phyloP scores from a whole-genome alignment of 2,797 vertebrate species.

The Manis crassicaudata region DNA sequence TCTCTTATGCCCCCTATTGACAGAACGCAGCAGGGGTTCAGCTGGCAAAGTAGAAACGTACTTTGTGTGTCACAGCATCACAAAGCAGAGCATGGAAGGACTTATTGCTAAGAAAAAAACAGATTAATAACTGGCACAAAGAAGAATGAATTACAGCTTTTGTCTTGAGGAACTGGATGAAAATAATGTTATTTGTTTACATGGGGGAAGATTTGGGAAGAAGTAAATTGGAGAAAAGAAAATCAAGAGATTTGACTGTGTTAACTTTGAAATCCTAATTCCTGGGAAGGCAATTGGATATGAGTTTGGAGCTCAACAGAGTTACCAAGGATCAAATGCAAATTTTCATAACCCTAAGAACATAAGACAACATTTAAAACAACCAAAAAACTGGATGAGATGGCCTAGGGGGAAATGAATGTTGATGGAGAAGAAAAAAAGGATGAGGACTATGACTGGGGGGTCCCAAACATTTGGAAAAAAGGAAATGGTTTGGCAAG shows the following conservation, averaged over 20 bases:
- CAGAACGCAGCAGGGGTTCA: background rate
- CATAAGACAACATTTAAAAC: background rate
- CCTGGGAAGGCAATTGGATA: background rate
- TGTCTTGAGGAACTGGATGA: background rate
- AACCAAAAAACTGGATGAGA: background rate
- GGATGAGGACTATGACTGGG: background rate
- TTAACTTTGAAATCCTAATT: background rate
- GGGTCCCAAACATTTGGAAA: background rate
- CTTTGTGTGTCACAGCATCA: background rate
- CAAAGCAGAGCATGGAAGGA: background rate
- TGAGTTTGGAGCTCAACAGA: background rate
- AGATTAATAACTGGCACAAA: background rate
- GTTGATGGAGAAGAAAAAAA: background rate
- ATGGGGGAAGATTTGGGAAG: background rate
- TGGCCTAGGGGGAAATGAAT: background rate
- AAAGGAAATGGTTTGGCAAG: background rate
- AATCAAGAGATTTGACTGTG: constrained; percentile 19
- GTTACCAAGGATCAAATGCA: background rate
- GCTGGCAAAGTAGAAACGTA: background rate
- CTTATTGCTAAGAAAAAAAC: background rate
- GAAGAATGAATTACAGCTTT: background rate
- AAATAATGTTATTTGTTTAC: constrained; percentile 6
- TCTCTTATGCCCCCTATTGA: background rate
- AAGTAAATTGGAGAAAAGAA: constrained; percentile 30
- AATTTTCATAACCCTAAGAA: constrained; percentile 10